These are phyloP conservation scores for Rhopilema esculentum DNA, from an alignment of 30 jellyfish, hydroid and myxozoan genomes.

Conservation along the genomic window DNA sequence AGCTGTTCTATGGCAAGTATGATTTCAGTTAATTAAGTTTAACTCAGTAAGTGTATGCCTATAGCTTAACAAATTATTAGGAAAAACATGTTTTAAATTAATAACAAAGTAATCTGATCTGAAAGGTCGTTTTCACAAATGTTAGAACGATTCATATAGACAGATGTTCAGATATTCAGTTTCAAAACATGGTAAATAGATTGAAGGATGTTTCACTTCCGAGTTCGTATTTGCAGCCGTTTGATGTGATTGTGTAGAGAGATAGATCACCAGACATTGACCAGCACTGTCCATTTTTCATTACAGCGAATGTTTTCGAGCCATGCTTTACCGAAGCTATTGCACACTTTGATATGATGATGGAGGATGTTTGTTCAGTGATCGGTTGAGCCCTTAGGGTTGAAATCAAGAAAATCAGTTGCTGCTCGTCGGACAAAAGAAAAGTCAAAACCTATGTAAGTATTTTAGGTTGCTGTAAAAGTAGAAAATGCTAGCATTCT, in stretches of 20 bases:
- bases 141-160: too few relatives aligned
- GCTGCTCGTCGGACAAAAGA: neutral
- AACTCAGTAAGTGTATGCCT: too few relatives aligned
- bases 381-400: slow-evolving; percentile 44
- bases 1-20: too few relatives aligned
- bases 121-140: too few relatives aligned
- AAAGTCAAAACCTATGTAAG: too few relatives aligned
- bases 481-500: too few relatives aligned
- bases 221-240: slow-evolving; percentile 46
- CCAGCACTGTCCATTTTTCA: slow-evolving; percentile 90
- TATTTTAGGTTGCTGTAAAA: too few relatives aligned
- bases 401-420: neutral
- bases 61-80: too few relatives aligned
- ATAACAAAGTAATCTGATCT: too few relatives aligned
- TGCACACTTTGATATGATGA: slow-evolving; percentile 51
- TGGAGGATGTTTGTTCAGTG: neutral
- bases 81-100: too few relatives aligned
- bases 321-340: slow-evolving; percentile 38
- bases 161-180: neutral
- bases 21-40: too few relatives aligned
- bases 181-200: neutral
- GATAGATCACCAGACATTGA: slow-evolving; percentile 58
- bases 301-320: slow-evolving; percentile 56
- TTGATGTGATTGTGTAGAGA: slow-evolving; percentile 49
- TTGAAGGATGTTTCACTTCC: slow-evolving; percentile 58